Base-by-base conservation (phyloP, 2,797 vertebrate genomes). In the Coccyzus lansbergi region DNA sequence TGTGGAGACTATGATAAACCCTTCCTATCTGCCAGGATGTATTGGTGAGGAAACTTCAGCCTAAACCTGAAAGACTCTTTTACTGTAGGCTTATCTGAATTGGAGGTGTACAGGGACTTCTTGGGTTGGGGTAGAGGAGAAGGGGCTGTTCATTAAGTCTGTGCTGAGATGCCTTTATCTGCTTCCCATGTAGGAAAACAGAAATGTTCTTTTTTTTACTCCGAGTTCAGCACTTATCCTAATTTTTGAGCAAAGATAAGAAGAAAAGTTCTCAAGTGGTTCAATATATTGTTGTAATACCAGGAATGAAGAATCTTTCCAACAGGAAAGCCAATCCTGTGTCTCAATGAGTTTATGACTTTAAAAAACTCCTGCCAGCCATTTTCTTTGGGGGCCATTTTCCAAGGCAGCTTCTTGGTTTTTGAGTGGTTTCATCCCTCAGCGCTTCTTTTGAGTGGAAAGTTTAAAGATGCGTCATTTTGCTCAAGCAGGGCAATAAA, bases 391-490 rank as follows among this genome's bases (percentile, higher is more conserved):
- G 88, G 64, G 86, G 83, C 92, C 31, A 0, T 90, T 93, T 95
- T 93, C 90, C 3, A 4, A 86, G 83, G 78, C 93, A 89, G 71
- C 68, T 93, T 76, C 68, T 94, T 83, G 40, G 48, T 46, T 85
- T 94, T 88, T 94, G 90, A 83, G 77, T 79, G 78, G 78, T 86
- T 95, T 94, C 53, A 90, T 95, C 93, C 90, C 90, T 94, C 93
- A 90, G 88, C 1, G 64, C 83, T 85, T 88, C 92, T 94, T 93
- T 90, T 84, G 86, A 96, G 92, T 83, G 86, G 90, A 94, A 95
- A 90, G 92, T 96, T 96, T 88, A 93, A 83, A 82, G 81, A 94
- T 94, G 90, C 78, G 64, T 96, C 92, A 93, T 96, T 93, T 86
- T 58, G 80, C 92, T 79, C 38, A 58, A 93, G 90, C 90, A 87